Conservation (phyloP, 2,797 vertebrate species). For the Merluccius polli region DNA sequence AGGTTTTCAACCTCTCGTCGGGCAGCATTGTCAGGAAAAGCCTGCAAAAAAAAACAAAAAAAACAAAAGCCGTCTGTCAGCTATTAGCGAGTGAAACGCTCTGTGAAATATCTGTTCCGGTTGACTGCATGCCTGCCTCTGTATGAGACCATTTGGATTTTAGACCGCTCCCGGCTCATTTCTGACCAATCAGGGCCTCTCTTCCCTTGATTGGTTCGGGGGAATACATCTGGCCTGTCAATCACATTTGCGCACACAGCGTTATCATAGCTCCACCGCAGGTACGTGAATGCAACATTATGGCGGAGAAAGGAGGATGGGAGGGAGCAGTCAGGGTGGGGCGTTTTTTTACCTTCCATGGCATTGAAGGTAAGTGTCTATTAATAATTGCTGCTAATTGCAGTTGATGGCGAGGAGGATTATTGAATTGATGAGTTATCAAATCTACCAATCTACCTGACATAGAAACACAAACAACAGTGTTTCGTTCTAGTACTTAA, state of each 20-base stretch:
- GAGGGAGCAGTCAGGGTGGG: background rate
- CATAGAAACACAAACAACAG: too few species aligned
- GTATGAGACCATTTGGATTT: background rate
- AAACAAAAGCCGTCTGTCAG: slow-evolving; percentile 1
- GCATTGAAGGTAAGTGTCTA: background rate
- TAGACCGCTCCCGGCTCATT: background rate
- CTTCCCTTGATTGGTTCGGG: background rate
- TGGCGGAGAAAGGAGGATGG: too few species aligned
- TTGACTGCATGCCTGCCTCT: background rate
- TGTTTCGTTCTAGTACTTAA: too few species aligned
- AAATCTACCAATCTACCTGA: too few species aligned
- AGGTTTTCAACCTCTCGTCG: slow-evolving; percentile 94
- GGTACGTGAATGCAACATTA: background rate
- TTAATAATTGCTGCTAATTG: background rate
- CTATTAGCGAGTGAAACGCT: background rate
- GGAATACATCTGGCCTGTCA: background rate
- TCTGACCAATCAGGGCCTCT: background rate
- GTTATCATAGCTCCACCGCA: background rate
- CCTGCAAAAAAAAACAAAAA: slow-evolving; percentile 63
- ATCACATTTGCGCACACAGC: background rate
- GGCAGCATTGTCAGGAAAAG: slow-evolving; percentile 95
- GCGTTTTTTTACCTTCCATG: background rate
- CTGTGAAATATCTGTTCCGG: background rate
- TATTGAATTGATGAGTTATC: background rate
- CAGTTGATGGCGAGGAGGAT: background rate